Evolutionary conservation across 2,888 invertebrate genomes (phyloP), one percentile per base, ranked within the genome.

Genomic region (Ectemnius cavifrons): DNA sequence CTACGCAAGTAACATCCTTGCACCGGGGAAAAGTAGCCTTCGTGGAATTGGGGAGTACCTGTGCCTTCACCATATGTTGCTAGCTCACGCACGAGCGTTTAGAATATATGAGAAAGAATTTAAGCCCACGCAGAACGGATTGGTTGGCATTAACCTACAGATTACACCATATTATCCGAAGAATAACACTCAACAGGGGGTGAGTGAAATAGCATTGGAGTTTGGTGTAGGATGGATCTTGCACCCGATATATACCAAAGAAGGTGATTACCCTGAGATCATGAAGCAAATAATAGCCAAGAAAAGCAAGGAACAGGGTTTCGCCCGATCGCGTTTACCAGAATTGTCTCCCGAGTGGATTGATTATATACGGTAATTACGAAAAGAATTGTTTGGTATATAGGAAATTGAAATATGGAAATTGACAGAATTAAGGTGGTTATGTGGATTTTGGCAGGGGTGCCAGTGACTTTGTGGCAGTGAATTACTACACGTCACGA

Each of bases 31-130:
- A 60, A 77, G 0, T 11, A 13, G 58, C 1, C 20, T 83, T 8
- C 80, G 93, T 1, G 94, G 94, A 1, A 92, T 93, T 62, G 94
- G 93, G 0, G 92, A 93, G 75, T 96, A 96, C 86, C 90, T 94
- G 0, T 95, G 95, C 79, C 93, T 93, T 0, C 95, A 96, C 85
- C 95, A 95, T 86, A 91, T 95, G 67, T 90, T 97, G 27, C 94
- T 94, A 86, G 94, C 96, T 0, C 96, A 97, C 85, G 94, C 94
- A 0, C 93, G 92, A 85, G 94, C 92, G 27, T 94, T 94, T 80
- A 94, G 94, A 84, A 91, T 94, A 85, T 94, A 94, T 81, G 92
- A 94, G 37, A 89, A 92, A 16, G 91, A 93, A 71, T 95, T 94
- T 86, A 92, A 93, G 66, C 88, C 91, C 27, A 84, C 89, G 18